Base-by-base conservation (phyloP, 2,113 vertebrate species). In the Pseudorectes ferrugineus region DNA sequence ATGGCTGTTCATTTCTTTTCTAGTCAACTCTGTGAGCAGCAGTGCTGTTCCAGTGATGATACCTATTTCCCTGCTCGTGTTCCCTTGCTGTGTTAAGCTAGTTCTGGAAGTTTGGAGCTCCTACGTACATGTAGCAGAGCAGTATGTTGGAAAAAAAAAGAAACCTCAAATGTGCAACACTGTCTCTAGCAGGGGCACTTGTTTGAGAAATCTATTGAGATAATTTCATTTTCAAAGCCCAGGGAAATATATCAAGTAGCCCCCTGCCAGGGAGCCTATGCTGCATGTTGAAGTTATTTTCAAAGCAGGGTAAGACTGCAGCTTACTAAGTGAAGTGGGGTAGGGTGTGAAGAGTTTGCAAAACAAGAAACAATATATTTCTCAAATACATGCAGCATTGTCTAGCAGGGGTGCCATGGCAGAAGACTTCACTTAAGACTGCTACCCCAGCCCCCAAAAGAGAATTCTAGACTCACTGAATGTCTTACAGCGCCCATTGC, bases 231-330 rank as follows among this genome's bases (percentile, higher is more conserved):
- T 73, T 23, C 35, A 29, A 63, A 88, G 67, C 21, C 29, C 13
- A 31, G 10, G 17, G 6, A 14, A 36, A 14, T 4, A 67, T 16
- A 61, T 21, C 1, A 45, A 21, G 21, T 14, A 75, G 19, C 5
- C 4, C 11, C 3, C 26, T 48, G 22, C 17, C 20, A 10, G 3
- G 38, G 21, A 19, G 26, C 17, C 10, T 16, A 2, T 19, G 62
- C 8, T 72, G 16, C 31, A 20, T 0, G 0, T n/a, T 55, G 2
- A 21, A 28, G 4, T 4, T 29, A 22, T 10, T 70, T 80, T 61
- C 42, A 52, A 58, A 94, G 29, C 33, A 15, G 2, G 4, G 6
- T 18, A 40, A 18, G 40, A 46, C 1, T 31, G 11, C 15, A 54
- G 35, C 13, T 62, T 35, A 25, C 10, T 10, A 26, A n/a, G 29